phyloP scores from a whole-genome alignment of 2,113 vertebrate genomes.

The Tiliqua scincoides region DNA sequence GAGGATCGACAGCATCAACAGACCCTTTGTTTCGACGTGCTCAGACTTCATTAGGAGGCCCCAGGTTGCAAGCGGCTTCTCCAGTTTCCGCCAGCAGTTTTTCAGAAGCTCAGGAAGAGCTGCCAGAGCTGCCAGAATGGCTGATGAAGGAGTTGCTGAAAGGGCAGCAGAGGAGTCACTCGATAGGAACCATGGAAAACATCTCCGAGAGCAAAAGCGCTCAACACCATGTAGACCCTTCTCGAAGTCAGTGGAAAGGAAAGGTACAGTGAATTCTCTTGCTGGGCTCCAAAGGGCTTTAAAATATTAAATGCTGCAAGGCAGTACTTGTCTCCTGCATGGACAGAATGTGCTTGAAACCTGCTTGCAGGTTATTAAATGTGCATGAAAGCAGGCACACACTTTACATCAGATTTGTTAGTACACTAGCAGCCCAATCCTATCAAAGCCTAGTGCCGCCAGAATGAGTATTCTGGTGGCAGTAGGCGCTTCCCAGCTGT shows the following conservation, averaged over 20 bases:
- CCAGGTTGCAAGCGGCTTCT: neutral
- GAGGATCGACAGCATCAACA: neutral
- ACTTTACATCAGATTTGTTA: neutral
- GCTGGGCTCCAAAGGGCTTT: neutral
- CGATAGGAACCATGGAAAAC: slow-evolving; percentile 51
- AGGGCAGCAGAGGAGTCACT: slow-evolving; percentile 59
- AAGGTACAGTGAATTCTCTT: slow-evolving; percentile 61
- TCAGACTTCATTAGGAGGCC: slow-evolving; percentile 10
- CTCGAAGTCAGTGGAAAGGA: slow-evolving; percentile 45
- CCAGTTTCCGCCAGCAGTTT: slow-evolving; percentile 10
- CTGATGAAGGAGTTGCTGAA: slow-evolving; percentile 69
- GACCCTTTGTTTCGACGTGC: neutral
- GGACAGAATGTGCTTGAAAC: neutral
- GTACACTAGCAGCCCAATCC: neutral
- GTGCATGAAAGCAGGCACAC: neutral
- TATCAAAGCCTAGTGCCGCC: too few species aligned
- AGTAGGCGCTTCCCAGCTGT: too few species aligned
- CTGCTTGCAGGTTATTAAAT: neutral
- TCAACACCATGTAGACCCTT: slow-evolving; percentile 13
- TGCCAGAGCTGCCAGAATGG: slow-evolving; percentile 51
- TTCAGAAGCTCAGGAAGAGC: neutral
- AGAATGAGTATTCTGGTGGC: too few species aligned
- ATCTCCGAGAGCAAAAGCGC: slow-evolving; percentile 6
- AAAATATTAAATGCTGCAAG: slow-evolving; percentile 34
- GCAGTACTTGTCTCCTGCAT: too few species aligned